Evolutionary conservation across 2,888 invertebrate species (phyloP), one percentile per base, ranked within the genome.

Genomic region (Marronus borbonicus): DNA sequence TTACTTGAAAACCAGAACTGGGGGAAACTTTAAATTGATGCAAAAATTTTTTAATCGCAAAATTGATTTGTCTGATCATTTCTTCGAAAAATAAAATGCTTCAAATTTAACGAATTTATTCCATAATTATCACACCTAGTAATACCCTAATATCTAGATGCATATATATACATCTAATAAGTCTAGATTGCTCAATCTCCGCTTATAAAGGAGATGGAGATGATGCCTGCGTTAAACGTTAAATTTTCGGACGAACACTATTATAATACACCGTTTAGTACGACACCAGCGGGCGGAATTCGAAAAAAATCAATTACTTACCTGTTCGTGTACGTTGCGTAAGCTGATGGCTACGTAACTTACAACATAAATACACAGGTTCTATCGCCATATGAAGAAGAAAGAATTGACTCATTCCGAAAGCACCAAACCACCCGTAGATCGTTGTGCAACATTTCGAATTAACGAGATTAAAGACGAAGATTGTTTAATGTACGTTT

Each of bases 271-370:
- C 14, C 5, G 52, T 31, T 70, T 70, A 31, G 17, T n/a, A 31
- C 17, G 58, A 70, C 17, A n/a, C 55, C 55, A 31, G 39, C 55
- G 55, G 28, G 55, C 55, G 70, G 70, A 52, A 69, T 69, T 69
- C 31, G 69, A 69, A 69, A 69, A 36, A 69, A 70, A 70, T 70
- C 70, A 58, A 58, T 70, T 66, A 65, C 39, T 65, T 70, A 70
- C 70, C 70, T 55, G 55, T 58, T 70, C 39, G 3, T 52, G 52
- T 69, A 20, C 8, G 17, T 70, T 70, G 28, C 55, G 58, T 17
- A 58, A 70, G n/a, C 20, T 4, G 20, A 20, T 58, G 1, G 17
- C 20, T 17, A n/a, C 17, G 52, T 17, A 36, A n/a, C 52, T 20
- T 20, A 58, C 20, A 58, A 58, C 20, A 58, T 58, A 10, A 58